Evolutionary conservation across 2,113 vertebrate genomes (phyloP), one percentile per base, ranked within the genome.

Genomic region (Sisor rabdophorus): DNA sequence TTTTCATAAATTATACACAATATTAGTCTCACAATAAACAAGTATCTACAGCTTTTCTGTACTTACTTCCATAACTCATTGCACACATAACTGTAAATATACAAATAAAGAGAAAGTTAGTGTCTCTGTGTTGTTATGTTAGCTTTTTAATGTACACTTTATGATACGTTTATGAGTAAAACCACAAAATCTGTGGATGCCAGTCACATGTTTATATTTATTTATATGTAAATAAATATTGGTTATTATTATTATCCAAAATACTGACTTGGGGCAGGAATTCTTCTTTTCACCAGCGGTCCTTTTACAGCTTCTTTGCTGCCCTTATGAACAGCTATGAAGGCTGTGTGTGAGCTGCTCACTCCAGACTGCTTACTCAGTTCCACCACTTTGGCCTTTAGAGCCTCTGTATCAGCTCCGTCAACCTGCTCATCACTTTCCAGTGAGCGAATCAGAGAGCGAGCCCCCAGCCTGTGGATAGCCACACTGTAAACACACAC

Each of bases 281-380:
- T 75, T 80, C 44, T 85, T 74, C 12, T 79, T 22, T 1, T 63
- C 56, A 84, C 56, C 22, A 83, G 70, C 1, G 82, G 76, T 60
- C 69, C 64, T n/a, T 85, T 73, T 22, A 85, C 82, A 59, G 79
- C 69, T 56, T 83, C 16, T 71, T 55, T 32, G 11, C 68, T 82
- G 12, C 82, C 75, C 69, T 85, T 81, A 53, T 11, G 7, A 15
- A 84, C 6, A 6, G 82, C 74, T 2, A 82, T 59, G 28, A 79
- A 70, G 48, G 80, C 75, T 1, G 80, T 81, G 52, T 81, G 71
- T 60, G 44, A 60, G 17, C 80, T 78, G 80, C 70, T 78, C 63
- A 81, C 75, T 78, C 80, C 75, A 20, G 71, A 58, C 56, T 70
- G 48, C 20, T 70, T 58, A 22, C 80, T 81, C 54, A 81, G 70